Conservation (phyloP, 2,797 vertebrate species). For the Pyrocephalus nanus region DNA sequence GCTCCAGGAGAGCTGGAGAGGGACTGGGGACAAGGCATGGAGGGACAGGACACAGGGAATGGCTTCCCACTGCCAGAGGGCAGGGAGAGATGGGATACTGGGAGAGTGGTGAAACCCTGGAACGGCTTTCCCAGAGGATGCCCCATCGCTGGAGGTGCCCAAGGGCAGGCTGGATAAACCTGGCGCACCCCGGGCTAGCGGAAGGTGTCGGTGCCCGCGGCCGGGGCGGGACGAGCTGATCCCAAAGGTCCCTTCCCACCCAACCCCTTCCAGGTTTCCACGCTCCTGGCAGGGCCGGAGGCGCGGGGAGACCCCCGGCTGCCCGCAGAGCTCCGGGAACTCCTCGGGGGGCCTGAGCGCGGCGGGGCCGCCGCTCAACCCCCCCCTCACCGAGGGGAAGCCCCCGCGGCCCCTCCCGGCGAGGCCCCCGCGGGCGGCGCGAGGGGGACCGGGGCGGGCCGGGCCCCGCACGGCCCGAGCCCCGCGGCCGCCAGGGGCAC, state of each 20-base stretch:
- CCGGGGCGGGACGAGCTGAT: too few relatives aligned
- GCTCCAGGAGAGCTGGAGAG: not conserved
- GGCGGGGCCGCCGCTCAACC: accelerated
- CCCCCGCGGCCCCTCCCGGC: not conserved
- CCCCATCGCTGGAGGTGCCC: not conserved
- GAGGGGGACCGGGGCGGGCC: not conserved
- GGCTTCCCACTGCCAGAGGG: not conserved
- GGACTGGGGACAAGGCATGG: not conserved
- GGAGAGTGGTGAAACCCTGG: not conserved
- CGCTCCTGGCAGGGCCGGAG: too few relatives aligned
- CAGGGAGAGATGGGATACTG: not conserved
- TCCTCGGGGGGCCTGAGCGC: too few relatives aligned
- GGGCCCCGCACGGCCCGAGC: not conserved
- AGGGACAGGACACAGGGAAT: not conserved
- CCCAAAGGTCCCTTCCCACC: too few relatives aligned
- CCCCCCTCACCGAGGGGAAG: not conserved
- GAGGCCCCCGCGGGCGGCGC: not conserved
- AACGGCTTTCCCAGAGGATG: not conserved
- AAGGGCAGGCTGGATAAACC: not conserved
- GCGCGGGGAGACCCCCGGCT: not conserved
- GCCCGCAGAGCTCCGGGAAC: accelerated
- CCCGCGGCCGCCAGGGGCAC: not conserved
- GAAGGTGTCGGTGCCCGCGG: not conserved
- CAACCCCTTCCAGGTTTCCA: accelerated
- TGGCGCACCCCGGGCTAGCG: accelerated